Evolutionary conservation across 2,888 invertebrate genomes (phyloP).

Genomic region (Pseudanteris insignis): DNA sequence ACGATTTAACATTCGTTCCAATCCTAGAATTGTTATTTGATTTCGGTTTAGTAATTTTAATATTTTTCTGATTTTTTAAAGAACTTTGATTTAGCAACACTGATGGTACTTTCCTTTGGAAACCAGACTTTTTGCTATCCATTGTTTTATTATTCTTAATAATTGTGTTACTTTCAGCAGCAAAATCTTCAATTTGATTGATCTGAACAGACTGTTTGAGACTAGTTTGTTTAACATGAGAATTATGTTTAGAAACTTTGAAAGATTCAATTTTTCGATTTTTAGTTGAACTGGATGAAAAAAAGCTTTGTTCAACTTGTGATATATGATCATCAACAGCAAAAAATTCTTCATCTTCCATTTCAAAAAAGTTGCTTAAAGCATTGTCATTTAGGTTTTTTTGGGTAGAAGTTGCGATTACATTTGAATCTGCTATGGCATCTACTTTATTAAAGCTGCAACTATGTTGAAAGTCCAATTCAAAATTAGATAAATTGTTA

Average conservation of each 20-base stretch:
- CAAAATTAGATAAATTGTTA: background rate
- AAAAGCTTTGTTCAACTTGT: conserved; percentile 24
- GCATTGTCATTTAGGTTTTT: background rate
- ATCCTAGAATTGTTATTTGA: background rate
- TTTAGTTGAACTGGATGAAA: conserved; percentile 1
- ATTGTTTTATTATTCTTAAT: too few species aligned
- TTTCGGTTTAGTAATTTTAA: too few species aligned
- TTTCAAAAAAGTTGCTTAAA: conserved; percentile 9
- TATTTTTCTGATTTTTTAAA: too few species aligned
- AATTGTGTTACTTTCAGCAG: too few species aligned
- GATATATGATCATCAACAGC: conserved; percentile 20
- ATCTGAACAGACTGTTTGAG: too few species aligned
- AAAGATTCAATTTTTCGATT: conserved; percentile 3
- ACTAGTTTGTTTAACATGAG: background rate
- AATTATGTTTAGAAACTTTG: conserved; percentile 1
- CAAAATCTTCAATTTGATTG: background rate
- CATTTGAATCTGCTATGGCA: background rate
- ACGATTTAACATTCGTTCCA: background rate
- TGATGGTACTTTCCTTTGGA: conserved; percentile 17
- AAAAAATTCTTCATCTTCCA: conserved; percentile 26
- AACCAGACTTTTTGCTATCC: conserved; percentile 7
- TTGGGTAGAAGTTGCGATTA: background rate
- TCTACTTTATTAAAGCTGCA: background rate
- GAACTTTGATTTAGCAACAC: too few species aligned
- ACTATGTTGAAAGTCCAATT: background rate